Evolutionary conservation across 1,140 invertebrate species (phyloP).

Genomic region (Drusus annulatus): DNA sequence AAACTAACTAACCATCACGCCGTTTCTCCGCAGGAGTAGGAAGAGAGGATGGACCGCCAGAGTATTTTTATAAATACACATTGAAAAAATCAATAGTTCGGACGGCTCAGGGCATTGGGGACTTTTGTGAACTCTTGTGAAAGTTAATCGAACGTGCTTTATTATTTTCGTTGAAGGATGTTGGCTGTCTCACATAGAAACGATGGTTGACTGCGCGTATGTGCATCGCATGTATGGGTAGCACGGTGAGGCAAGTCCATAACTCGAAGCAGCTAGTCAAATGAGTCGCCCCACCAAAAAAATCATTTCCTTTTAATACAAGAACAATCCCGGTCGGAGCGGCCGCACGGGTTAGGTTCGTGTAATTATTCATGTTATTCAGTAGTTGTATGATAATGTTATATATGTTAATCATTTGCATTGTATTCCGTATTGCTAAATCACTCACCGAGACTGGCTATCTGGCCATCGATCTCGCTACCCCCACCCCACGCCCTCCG

Average conservation of each 20-base stretch:
- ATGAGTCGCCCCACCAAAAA: conserved; percentile 20
- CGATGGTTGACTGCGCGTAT: too few relatives aligned
- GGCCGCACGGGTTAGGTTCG: conserved; percentile 7
- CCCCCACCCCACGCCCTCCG: neutral
- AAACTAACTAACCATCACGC: too few relatives aligned
- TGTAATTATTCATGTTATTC: conserved; percentile 57
- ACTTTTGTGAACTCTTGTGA: too few relatives aligned
- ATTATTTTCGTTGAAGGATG: too few relatives aligned
- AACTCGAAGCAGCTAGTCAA: conserved; percentile 26
- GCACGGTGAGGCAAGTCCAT: neutral
- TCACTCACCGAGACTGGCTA: conserved; percentile 57
- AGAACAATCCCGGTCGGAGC: conserved; percentile 28
- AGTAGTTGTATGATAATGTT: conserved; percentile 59
- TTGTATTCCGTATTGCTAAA: conserved; percentile 59
- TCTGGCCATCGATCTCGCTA: conserved; percentile 46
- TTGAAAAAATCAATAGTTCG: too few relatives aligned
- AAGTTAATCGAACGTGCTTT: too few relatives aligned
- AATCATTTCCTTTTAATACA: conserved; percentile 29
- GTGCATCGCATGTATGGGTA: too few relatives aligned
- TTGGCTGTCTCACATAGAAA: too few relatives aligned
- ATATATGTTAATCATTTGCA: conserved; percentile 59
- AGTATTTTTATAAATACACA: too few relatives aligned
- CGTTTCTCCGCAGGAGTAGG: too few relatives aligned
- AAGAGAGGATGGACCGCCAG: too few relatives aligned
- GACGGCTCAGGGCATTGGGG: too few relatives aligned